A percentile compares a stretch with the other conserved stretches of the same genome.
Conservation (phyloP, 1,140 invertebrate species). For the Leucophenga varia region DNA sequence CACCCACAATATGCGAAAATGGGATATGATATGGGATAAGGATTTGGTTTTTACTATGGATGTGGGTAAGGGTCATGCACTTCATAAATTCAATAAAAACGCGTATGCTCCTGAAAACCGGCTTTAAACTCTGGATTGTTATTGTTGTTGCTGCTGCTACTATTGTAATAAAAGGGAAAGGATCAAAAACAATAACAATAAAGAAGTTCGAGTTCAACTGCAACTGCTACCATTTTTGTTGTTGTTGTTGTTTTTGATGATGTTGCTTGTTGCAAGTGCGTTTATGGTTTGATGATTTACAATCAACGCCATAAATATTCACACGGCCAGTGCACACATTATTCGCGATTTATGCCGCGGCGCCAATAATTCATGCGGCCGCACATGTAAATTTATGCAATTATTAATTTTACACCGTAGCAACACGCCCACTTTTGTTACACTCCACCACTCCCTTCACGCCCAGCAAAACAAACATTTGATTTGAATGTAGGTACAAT, state of each 20-base stretch:
- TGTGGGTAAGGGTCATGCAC: too few species aligned
- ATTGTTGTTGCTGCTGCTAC: not conserved
- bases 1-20: too few species aligned
- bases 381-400: constrained; percentile 56
- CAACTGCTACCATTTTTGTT: too few species aligned
- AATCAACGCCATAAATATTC: constrained; percentile 51
- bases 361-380: constrained; percentile 52
- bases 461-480: too few species aligned
- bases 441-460: too few species aligned
- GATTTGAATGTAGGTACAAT: too few species aligned
- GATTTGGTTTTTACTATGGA: too few species aligned
- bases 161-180: constrained; percentile 12
- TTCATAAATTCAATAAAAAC: constrained; percentile 14
- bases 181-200: too few species aligned
- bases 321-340: constrained; percentile 55
- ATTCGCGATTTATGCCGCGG: constrained; percentile 55
- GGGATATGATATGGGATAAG: too few species aligned
- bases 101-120: not conserved
- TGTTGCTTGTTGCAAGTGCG: constrained; percentile 39
- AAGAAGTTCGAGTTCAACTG: too few species aligned
- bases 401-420: constrained; percentile 29
- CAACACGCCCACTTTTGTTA: too few species aligned
- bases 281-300: constrained; percentile 56
- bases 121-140: not conserved
- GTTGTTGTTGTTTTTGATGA: constrained; percentile 26